Base-by-base conservation (phyloP, 23 tunicate genomes). In the Botrylloides violaceus region DNA sequence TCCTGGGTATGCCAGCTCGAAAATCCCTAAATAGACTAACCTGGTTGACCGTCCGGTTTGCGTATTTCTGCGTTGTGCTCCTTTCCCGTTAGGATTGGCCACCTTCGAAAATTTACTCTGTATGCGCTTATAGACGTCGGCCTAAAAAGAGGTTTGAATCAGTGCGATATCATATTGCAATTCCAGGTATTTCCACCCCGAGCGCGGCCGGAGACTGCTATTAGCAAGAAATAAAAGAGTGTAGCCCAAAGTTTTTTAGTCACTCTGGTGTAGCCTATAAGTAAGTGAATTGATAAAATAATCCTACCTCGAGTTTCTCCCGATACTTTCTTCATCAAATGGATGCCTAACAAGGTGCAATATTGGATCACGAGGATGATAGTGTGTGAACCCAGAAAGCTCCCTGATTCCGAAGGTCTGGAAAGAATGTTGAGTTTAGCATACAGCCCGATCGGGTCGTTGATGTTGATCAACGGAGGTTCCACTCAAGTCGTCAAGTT, bases 321-420 rank as follows among this genome's bases (percentile, higher is more conserved):
- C 70, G 33, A 34, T n/a, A 4, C 21, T 49, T 50, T 68, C 88
- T 20, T 75, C 81, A 26, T 39, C 77, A 49, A 47, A 79, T 18
- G 94, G 80, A 18, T 71, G 81, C 32, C 58, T 75, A 28, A 29
- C 76, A 5, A 85, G 58, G 36, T 78, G 75, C 30, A 76, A 80
- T 19, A 85, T 43, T 27, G 94, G 94, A 66, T 85, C 84, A 31
- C 73, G 66, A 29, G 74, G 84, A 58, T 75, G 77, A 36, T 74
- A 64, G 36, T 85, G 83, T 3, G 94, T 85, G 30, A 74, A 85
- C 19, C 94, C 94, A 32, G 94, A 78, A 27, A 77, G 81, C 66
- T 85, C 81, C 80, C 63, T 79, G 4, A 9, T 12, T 27, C 84
- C 84, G 5, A 79, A 73, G 39, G 74, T 73, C 94, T 85, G 64